These are phyloP conservation scores for Gambelia wislizenii DNA, from an alignment of 2,797 vertebrate species.

Conservation along the genomic window DNA sequence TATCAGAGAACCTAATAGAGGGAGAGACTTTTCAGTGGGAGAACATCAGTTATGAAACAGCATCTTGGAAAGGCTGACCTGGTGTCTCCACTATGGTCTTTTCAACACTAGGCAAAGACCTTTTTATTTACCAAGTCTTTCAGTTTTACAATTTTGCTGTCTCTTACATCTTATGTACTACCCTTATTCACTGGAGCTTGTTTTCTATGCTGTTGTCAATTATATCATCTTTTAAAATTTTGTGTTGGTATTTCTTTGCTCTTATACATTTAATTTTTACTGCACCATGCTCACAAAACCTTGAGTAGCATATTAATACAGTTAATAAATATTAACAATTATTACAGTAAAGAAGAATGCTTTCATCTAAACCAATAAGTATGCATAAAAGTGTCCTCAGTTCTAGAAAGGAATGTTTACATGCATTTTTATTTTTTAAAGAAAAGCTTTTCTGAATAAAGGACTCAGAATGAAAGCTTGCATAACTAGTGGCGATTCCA, in stretches of 20 bases:
- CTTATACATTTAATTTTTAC: not conserved
- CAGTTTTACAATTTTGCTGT: not conserved
- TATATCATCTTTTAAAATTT: not conserved
- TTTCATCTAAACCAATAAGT: not conserved
- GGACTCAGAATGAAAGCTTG: not conserved
- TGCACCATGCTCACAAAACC: not conserved
- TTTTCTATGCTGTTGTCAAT: not conserved
- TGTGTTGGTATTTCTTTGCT: not conserved
- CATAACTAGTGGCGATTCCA: constrained; percentile 33
- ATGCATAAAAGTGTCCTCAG: no score
- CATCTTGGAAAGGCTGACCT: not conserved
- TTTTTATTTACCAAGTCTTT: not conserved
- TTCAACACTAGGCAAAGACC: no score
- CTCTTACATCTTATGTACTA: not conserved
- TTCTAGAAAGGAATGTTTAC: not conserved
- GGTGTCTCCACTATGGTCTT: not conserved
- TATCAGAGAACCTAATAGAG: not conserved
- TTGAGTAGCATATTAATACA: not conserved
- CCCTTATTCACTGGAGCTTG: not conserved
- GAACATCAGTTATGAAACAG: not conserved
- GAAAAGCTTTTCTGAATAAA: not conserved
- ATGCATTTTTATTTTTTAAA: not conserved
- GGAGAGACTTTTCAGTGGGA: not conserved
- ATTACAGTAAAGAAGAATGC: not conserved
- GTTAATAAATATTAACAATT: not conserved